Conservation (phyloP, 2,113 vertebrate species). For the Strix aluco region DNA sequence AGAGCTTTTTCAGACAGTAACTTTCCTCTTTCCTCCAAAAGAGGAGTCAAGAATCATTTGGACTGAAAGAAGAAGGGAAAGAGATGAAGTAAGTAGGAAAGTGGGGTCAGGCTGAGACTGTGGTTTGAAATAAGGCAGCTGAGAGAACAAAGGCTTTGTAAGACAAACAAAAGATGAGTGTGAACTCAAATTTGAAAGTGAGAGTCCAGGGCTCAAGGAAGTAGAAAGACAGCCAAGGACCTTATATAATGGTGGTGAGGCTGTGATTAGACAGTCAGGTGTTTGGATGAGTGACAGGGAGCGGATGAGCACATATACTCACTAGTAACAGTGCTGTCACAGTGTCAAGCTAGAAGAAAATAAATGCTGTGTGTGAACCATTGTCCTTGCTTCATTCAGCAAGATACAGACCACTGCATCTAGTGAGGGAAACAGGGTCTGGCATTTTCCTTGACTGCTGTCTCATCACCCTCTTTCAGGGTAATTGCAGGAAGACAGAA, state of each 20-base stretch:
- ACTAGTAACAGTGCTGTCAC: accelerated
- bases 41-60: background rate
- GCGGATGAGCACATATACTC: background rate
- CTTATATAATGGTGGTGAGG: background rate
- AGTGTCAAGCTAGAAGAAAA: background rate
- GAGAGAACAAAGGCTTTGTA: background rate
- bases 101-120: background rate
- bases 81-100: background rate
- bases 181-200: background rate
- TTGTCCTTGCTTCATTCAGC: background rate
- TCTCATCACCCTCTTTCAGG: background rate
- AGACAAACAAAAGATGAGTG: background rate
- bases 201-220: background rate
- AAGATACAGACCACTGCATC: background rate
- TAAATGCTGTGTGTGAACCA: background rate
- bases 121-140: background rate
- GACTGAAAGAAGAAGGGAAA: background rate
- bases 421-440: background rate
- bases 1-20: background rate
- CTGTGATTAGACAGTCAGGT: background rate
- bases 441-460: background rate
- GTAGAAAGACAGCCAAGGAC: background rate
- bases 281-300: background rate
- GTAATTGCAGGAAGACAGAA: background rate
- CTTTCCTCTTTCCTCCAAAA: background rate